Evolutionary conservation across 2,888 invertebrate genomes (phyloP).

Genomic region (Drosophila conformis): DNA sequence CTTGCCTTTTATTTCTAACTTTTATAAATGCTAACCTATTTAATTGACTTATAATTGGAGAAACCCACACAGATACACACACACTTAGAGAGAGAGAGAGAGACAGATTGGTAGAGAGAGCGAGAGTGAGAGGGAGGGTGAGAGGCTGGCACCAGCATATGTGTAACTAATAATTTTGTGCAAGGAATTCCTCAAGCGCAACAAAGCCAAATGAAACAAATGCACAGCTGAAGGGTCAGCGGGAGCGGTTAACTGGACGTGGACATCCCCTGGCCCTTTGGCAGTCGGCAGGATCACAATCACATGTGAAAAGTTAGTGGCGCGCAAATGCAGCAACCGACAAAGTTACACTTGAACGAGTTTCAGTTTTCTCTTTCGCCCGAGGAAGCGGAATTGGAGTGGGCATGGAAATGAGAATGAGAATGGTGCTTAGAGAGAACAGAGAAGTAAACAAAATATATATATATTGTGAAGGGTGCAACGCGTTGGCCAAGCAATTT

Average conservation of each 20-base stretch:
- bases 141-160: slow-evolving; percentile 64
- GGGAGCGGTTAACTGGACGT: slow-evolving; percentile 28
- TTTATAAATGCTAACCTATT: slow-evolving; percentile 77
- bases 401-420: slow-evolving; percentile 9
- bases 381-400: slow-evolving; percentile 21
- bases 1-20: slow-evolving; percentile 71
- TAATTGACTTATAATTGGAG: slow-evolving; percentile 83
- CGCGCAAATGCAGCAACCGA: slow-evolving; percentile 50
- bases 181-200: slow-evolving; percentile 78
- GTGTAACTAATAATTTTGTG: slow-evolving; percentile 80
- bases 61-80: slow-evolving; percentile 49
- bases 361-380: slow-evolving; percentile 51
- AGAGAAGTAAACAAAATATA: neutral
- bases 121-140: neutral
- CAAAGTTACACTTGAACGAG: slow-evolving; percentile 71
- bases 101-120: too few species aligned
- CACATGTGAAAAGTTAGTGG: slow-evolving; percentile 77
- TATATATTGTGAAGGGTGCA: slow-evolving; percentile 15
- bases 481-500: slow-evolving; percentile 52
- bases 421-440: slow-evolving; percentile 17
- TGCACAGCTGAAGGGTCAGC: slow-evolving; percentile 12
- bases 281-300: slow-evolving; percentile 54
- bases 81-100: neutral
- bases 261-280: slow-evolving; percentile 15
- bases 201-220: slow-evolving; percentile 55